Percentiles rank a stretch among this genome's conserved stretches.
Evolutionary conservation across 2,888 invertebrate genomes (phyloP).

Genomic region (Abscondita cerata): DNA sequence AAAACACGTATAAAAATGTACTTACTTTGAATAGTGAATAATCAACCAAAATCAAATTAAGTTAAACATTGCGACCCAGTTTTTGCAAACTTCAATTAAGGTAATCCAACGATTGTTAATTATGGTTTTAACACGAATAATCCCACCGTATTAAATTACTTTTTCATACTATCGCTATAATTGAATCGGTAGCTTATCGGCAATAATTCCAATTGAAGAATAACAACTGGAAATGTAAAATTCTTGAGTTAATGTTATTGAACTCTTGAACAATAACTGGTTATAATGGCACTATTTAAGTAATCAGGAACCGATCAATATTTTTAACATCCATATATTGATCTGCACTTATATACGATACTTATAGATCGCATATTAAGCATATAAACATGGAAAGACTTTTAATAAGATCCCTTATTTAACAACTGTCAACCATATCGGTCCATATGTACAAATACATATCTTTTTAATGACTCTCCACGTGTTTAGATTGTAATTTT

Average conservation of each 20-base stretch:
- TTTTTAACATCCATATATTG: conserved; percentile 26
- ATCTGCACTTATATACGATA: not conserved
- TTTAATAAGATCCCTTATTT: conserved; percentile 35
- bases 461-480: conserved; percentile 42
- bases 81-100: too few species aligned
- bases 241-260: conserved; percentile 15
- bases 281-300: conserved; percentile 32
- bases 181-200: too few species aligned
- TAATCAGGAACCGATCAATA: conserved; percentile 36
- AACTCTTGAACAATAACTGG: conserved; percentile 27
- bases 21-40: too few species aligned
- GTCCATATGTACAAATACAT: conserved; percentile 32
- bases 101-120: too few species aligned
- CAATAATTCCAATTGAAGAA: too few species aligned
- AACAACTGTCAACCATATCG: conserved; percentile 34
- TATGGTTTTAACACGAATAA: too few species aligned
- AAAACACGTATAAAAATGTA: too few species aligned
- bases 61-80: too few species aligned
- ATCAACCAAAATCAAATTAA: too few species aligned
- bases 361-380: conserved; percentile 33
- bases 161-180: too few species aligned
- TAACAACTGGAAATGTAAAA: too few species aligned
- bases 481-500: conserved; percentile 40
- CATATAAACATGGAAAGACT: conserved; percentile 38
- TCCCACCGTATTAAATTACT: too few species aligned